Percentiles rank a stretch among this genome's conserved stretches.
These are phyloP conservation scores for Gobiocypris rarus DNA, from an alignment of 2,113 vertebrate genomes.

Conservation along the genomic window DNA sequence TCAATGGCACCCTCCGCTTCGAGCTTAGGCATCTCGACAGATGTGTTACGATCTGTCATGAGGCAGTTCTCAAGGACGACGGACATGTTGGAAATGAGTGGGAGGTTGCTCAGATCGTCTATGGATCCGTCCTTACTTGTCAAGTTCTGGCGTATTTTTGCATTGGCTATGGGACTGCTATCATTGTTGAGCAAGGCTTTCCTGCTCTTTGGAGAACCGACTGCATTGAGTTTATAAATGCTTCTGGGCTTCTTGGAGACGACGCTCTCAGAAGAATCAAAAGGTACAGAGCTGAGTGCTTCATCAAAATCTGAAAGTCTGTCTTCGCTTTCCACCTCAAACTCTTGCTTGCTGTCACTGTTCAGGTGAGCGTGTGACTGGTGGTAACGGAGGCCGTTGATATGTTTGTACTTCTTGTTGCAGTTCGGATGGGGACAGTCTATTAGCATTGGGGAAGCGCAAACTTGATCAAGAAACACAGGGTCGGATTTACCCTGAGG, in stretches of 20 bases:
- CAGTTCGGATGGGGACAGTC: slow-evolving; percentile 98
- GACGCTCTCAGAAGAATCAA: slow-evolving; percentile 85
- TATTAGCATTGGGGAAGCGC: slow-evolving; percentile 92
- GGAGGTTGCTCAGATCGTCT: slow-evolving; percentile 88
- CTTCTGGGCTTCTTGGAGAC: slow-evolving; percentile 84
- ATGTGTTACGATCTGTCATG: slow-evolving; percentile 81
- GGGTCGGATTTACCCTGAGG: slow-evolving; percentile 91
- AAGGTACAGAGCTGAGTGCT: slow-evolving; percentile 80
- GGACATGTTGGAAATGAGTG: slow-evolving; percentile 96
- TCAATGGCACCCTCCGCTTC: slow-evolving; percentile 95
- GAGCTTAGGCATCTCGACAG: slow-evolving; percentile 93
- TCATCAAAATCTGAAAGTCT: slow-evolving; percentile 96
- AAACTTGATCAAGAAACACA: slow-evolving; percentile 92
- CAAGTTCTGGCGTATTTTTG: slow-evolving; percentile 88
- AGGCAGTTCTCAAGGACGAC: slow-evolving; percentile 90
- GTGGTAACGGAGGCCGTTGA: slow-evolving; percentile 96
- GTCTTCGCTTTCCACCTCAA: slow-evolving; percentile 91
- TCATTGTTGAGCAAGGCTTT: slow-evolving; percentile 85
- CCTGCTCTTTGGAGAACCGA: slow-evolving; percentile 89
- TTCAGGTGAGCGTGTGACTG: slow-evolving; percentile 97
- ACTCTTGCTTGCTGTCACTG: slow-evolving; percentile 89
- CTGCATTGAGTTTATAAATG: slow-evolving; percentile 81
- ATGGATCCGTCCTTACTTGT: slow-evolving; percentile 88
- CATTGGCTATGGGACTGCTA: slow-evolving; percentile 75
- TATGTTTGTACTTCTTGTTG: slow-evolving; percentile 99